Evolutionary conservation across 2,797 vertebrate genomes (phyloP).

Genomic region (Acridotheres tristis): DNA sequence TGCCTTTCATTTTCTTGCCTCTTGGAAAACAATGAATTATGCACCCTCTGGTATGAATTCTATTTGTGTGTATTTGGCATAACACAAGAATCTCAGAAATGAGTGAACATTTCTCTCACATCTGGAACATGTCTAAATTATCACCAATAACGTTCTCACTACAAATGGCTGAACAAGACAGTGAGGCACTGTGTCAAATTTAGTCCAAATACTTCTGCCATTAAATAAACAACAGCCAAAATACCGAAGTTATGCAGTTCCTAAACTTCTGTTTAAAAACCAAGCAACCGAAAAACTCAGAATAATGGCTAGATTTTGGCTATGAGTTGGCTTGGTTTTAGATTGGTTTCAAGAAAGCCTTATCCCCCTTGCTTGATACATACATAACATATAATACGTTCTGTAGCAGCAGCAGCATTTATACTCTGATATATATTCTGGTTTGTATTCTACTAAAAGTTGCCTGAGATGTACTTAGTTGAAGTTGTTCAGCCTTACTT

Average conservation of each 20-base stretch:
- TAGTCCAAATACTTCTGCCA: not conserved
- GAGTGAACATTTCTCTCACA: conserved; percentile 27
- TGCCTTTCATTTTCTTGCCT: conserved; percentile 13
- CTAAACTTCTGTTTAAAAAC: not conserved
- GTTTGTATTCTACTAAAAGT: conserved; percentile 29
- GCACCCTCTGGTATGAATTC: not conserved
- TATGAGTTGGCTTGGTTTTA: conserved; percentile 18
- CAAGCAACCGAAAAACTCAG: not conserved
- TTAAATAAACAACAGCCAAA: not conserved
- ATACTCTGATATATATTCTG: not conserved
- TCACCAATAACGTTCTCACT: not conserved
- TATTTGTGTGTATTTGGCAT: not conserved
- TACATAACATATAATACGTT: conserved; percentile 8
- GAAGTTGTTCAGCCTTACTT: conserved; percentile 9
- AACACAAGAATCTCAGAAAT: conserved; percentile 33
- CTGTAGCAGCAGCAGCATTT: not conserved
- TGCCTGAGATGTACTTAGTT: not conserved
- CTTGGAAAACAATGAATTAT: conserved; percentile 24
- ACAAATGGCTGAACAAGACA: conserved; percentile 24
- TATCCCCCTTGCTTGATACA: conserved; percentile 27
- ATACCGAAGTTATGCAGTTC: not conserved
- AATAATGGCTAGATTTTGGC: conserved; percentile 15
- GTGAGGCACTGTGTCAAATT: not conserved
- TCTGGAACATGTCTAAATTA: conserved; percentile 41
- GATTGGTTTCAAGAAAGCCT: conserved; percentile 37